A percentile compares a stretch with the other conserved stretches of the same genome.
Evolutionary conservation across 2,113 vertebrate genomes (phyloP).

Genomic region (Sialia sialis): DNA sequence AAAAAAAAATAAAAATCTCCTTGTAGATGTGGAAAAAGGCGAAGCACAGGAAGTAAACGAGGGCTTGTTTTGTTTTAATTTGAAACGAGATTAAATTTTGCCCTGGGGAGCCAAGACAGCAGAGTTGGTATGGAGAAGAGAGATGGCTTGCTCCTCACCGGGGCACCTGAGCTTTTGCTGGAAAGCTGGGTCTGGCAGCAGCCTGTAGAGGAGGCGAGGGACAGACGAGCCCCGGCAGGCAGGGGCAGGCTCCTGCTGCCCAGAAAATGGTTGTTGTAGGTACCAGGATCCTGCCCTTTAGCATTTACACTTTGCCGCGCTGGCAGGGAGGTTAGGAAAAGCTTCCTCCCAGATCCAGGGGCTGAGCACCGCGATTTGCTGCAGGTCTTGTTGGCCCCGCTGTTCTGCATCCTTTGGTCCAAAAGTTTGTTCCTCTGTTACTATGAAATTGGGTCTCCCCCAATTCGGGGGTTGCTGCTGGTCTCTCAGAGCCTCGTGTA

Average conservation of each 20-base stretch:
- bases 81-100: slow-evolving; percentile 34
- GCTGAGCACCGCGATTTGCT: not conserved
- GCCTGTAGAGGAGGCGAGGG: not conserved
- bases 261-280: not conserved
- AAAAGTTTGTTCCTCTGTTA: not conserved
- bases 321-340: not conserved
- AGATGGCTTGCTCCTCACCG: not conserved
- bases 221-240: not conserved
- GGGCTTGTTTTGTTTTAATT: slow-evolving; percentile 54
- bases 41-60: slow-evolving; percentile 31
- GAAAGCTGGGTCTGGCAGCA: not conserved
- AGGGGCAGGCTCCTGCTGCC: not conserved
- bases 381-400: not conserved
- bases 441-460: not conserved
- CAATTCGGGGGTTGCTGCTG: not conserved
- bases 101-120: not conserved
- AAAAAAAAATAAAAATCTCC: not conserved
- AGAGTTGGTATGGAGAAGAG: not conserved
- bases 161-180: not conserved
- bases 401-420: not conserved
- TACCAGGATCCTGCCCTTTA: not conserved
- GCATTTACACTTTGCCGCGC: not conserved
- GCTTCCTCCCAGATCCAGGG: not conserved
- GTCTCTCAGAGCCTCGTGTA: not conserved
- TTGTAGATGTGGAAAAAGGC: slow-evolving; percentile 31